Percentiles rank a stretch among this genome's conserved stretches.
Evolutionary conservation across 2,797 vertebrate genomes (phyloP).

Genomic region (Fratercula arctica): DNA sequence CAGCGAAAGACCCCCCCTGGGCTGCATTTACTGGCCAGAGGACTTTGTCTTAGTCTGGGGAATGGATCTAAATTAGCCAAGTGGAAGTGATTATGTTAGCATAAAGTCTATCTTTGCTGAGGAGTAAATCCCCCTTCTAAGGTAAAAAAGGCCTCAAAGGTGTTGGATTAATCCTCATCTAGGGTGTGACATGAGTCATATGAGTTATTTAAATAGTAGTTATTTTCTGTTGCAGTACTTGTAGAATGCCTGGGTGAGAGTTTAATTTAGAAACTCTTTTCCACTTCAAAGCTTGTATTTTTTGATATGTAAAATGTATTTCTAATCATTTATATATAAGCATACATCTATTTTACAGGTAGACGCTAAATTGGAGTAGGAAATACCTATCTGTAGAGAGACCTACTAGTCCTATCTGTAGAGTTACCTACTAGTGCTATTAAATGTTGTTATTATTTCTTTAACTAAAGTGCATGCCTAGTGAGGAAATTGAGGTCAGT

Average conservation of each 20-base stretch:
- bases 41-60: not conserved
- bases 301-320: not conserved
- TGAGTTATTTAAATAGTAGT: not conserved
- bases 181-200: not conserved
- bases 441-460: not conserved
- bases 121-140: not conserved
- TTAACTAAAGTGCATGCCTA: not conserved
- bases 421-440: not conserved
- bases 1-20: accelerated
- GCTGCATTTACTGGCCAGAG: not conserved
- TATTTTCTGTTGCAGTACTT: not conserved
- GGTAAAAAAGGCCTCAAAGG: not conserved
- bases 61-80: not conserved
- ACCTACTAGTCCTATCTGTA: not conserved
- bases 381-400: not conserved
- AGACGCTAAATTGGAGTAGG: not conserved
- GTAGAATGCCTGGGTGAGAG: not conserved
- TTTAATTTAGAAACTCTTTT: not conserved
- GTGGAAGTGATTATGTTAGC: not conserved
- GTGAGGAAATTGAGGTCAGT: not conserved
- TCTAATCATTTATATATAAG: not conserved
- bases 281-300: not conserved
- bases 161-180: not conserved
- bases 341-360: not conserved
- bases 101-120: not conserved